Percentiles rank a stretch among this genome's conserved stretches.
phyloP scores from a whole-genome alignment of 2,888 invertebrate species.

The Drosophila pseudotakahashii region DNA sequence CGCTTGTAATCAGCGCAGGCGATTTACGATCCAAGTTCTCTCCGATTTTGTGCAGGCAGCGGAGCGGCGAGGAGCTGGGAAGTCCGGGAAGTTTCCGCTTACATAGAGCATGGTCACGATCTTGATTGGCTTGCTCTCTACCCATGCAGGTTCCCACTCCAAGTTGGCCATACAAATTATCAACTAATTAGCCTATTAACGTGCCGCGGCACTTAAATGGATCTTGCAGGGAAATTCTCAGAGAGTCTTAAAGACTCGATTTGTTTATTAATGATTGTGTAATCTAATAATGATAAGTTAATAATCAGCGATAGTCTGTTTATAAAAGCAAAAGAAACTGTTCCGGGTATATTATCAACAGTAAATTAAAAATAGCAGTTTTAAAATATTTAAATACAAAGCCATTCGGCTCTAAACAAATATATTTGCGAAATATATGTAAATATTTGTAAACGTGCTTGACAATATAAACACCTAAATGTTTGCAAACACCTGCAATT shows the following conservation, averaged over 20 bases:
- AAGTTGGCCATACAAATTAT: constrained; percentile 12
- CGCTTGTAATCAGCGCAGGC: constrained; percentile 43
- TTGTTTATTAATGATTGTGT: not conserved
- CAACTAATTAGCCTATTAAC: constrained; percentile 38
- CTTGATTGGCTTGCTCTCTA: constrained; percentile 13
- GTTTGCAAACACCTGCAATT: no score
- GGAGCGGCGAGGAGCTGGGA: not conserved
- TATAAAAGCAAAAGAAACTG: constrained; percentile 1
- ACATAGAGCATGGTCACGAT: constrained; percentile 22
- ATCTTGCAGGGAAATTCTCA: constrained; percentile 13
- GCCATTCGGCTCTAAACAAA: not conserved
- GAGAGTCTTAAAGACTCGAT: not conserved
- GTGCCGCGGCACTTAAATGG: constrained; percentile 14
- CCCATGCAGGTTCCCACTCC: constrained; percentile 20
- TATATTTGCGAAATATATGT: no score
- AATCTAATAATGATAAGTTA: constrained; percentile 12
- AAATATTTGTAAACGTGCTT: no score
- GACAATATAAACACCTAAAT: no score
- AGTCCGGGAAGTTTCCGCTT: constrained; percentile 23
- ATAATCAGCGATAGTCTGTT: not conserved
- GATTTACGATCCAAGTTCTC: constrained; percentile 11
- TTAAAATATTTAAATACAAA: no score
- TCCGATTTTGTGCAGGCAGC: not conserved
- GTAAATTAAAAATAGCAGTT: not conserved
- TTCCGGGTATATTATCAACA: not conserved